Percentiles rank a stretch among this genome's conserved stretches.
Evolutionary conservation across 2,888 invertebrate genomes (phyloP).

Genomic region (Acrobasis repandana): DNA sequence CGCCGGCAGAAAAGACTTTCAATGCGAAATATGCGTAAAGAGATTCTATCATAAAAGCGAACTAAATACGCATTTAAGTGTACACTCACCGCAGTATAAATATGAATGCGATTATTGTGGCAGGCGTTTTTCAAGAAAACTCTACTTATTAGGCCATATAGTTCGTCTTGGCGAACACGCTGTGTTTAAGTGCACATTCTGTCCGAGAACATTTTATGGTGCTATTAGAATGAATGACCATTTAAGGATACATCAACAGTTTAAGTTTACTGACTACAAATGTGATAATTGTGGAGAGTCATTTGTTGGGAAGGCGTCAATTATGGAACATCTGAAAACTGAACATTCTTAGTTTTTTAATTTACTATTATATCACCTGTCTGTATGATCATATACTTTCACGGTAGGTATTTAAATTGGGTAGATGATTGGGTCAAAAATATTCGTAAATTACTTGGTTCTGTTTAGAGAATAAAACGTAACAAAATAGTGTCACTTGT

Average conservation of each 20-base stretch:
- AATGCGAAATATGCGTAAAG: slow-evolving; percentile 38
- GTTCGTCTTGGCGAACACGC: neutral
- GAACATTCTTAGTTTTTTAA: neutral
- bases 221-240: neutral
- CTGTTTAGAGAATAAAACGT: no score
- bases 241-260: neutral
- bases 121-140: neutral
- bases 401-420: no score
- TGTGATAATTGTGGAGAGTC: neutral
- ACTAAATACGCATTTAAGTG: neutral
- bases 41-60: slow-evolving; percentile 28
- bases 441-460: no score
- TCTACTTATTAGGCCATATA: neutral
- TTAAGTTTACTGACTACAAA: neutral
- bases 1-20: slow-evolving; percentile 22
- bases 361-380: no score
- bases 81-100: neutral
- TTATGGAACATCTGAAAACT: neutral
- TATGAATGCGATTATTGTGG: slow-evolving; percentile 4
- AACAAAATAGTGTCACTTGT: no score
- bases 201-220: neutral
- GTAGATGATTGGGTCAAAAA: no score
- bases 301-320: neutral
- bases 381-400: no score
- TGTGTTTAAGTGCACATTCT: neutral